Percentiles rank a stretch among this genome's conserved stretches.
Evolutionary conservation across 2,113 vertebrate genomes (phyloP).

Genomic region (Caloenas nicobarica): DNA sequence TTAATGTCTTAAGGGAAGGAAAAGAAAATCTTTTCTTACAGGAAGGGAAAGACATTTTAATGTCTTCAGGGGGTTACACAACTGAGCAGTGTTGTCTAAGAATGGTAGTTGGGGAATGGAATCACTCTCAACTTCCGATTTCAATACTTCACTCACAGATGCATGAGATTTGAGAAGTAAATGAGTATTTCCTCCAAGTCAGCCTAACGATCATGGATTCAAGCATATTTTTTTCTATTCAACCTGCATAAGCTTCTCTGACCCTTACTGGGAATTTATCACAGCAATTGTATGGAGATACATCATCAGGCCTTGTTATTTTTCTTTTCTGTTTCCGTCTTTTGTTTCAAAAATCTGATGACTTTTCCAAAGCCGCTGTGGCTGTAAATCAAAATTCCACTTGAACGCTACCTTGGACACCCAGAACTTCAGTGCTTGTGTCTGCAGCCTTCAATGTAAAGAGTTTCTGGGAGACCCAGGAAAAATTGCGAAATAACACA

Average conservation of each 20-base stretch:
- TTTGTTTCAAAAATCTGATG: not conserved
- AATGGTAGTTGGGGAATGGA: constrained; percentile 16
- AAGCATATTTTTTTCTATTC: not conserved
- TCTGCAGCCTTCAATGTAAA: not conserved
- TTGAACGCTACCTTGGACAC: not conserved
- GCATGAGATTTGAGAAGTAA: constrained; percentile 16
- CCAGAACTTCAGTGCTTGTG: not conserved
- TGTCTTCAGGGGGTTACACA: constrained; percentile 40
- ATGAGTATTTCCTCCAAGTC: not conserved
- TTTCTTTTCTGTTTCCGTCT: not conserved
- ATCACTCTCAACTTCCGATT: not conserved
- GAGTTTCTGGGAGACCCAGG: not conserved
- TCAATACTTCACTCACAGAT: constrained; percentile 34
- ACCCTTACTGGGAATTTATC: not conserved
- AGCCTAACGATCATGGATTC: not conserved
- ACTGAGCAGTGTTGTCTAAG: constrained; percentile 2
- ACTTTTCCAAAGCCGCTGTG: not conserved
- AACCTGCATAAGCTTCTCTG: not conserved
- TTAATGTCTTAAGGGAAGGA: constrained; percentile 51
- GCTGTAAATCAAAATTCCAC: not conserved
- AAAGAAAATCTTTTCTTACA: constrained; percentile 52
- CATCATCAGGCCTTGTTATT: not conserved
- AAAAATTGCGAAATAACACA: not conserved
- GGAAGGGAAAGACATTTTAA: constrained; percentile 62
- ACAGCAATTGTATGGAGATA: not conserved